These are phyloP conservation scores for Stegophylla sp. DNA, from an alignment of 2,888 invertebrate genomes.

Conservation along the genomic window DNA sequence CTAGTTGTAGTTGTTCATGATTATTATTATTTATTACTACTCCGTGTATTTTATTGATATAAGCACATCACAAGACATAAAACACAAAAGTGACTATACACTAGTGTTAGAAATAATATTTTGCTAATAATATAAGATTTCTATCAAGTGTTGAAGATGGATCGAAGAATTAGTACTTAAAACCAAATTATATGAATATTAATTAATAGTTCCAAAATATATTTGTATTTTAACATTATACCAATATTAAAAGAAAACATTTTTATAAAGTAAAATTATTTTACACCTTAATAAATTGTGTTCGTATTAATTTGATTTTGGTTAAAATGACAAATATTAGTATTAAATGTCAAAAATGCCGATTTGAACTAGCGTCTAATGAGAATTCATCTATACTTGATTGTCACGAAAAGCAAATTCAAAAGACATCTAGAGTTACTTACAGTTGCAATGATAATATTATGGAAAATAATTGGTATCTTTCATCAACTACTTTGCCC, in stretches of 20 bases:
- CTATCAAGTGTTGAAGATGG: too few relatives aligned
- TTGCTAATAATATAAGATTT: too few relatives aligned
- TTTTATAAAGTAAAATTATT: not conserved
- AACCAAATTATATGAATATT: too few relatives aligned
- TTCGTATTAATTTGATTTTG: not conserved
- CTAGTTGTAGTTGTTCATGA: too few relatives aligned
- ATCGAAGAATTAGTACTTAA: too few relatives aligned
- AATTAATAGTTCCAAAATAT: too few relatives aligned
- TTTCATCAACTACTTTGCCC: constrained; percentile 70
- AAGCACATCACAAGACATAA: too few relatives aligned
- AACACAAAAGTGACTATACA: too few relatives aligned
- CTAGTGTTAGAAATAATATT: too few relatives aligned
- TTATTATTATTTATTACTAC: too few relatives aligned
- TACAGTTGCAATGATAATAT: constrained; percentile 61
- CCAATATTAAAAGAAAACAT: not conserved
- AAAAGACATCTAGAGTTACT: constrained; percentile 58
- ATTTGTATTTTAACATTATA: not conserved
- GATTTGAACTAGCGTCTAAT: constrained; percentile 60
- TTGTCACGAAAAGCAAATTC: constrained; percentile 60
- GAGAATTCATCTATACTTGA: constrained; percentile 58
- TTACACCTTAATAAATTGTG: not conserved
- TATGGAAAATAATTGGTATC: constrained; percentile 65
- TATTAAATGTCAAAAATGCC: constrained; percentile 62
- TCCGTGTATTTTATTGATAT: too few relatives aligned
- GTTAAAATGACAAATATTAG: constrained; percentile 46